Conservation (phyloP, 2,797 vertebrate genomes). For the Epinephelus awoara region DNA sequence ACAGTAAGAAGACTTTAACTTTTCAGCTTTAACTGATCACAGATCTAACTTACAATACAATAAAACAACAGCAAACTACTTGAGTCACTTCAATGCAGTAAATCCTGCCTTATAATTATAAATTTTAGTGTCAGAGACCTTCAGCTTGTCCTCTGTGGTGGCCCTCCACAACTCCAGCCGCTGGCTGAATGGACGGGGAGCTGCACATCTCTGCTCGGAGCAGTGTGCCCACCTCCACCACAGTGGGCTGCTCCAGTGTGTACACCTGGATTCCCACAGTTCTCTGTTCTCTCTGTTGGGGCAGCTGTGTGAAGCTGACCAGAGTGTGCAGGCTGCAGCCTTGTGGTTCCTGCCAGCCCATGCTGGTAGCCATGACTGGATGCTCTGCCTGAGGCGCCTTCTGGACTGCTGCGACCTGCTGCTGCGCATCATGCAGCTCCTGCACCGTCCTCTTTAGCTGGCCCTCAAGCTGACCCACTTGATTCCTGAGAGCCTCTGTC, state of each 20-base stretch:
- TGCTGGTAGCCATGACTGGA: conserved; percentile 82
- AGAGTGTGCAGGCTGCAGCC: conserved; percentile 82
- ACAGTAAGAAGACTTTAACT: conserved; percentile 6
- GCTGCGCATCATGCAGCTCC: conserved; percentile 87
- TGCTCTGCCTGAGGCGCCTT: conserved; percentile 76
- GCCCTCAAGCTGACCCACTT: conserved; percentile 88
- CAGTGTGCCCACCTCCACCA: conserved; percentile 83
- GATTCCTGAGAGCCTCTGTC: conserved; percentile 83
- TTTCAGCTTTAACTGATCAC: conserved; percentile 6
- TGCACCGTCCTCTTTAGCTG: conserved; percentile 87
- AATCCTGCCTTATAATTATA: neutral
- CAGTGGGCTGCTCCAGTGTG: conserved; percentile 86
- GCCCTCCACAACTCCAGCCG: conserved; percentile 46
- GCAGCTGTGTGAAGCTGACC: conserved; percentile 85
- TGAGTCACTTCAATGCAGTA: neutral
- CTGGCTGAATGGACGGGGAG: conserved; percentile 58
- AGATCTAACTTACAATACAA: neutral
- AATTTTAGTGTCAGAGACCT: conserved; percentile 32
- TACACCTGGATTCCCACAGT: conserved; percentile 90
- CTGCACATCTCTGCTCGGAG: conserved; percentile 82
- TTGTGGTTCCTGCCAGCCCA: conserved; percentile 82
- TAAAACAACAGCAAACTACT: neutral
- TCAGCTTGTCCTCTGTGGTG: conserved; percentile 69
- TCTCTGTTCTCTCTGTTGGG: conserved; percentile 81
- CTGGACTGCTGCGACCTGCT: conserved; percentile 68